A percentile compares a stretch with the other conserved stretches of the same genome.
These are phyloP conservation scores for Trichacis sp. DNA, from an alignment of 2,888 invertebrate genomes.

Conservation along the genomic window DNA sequence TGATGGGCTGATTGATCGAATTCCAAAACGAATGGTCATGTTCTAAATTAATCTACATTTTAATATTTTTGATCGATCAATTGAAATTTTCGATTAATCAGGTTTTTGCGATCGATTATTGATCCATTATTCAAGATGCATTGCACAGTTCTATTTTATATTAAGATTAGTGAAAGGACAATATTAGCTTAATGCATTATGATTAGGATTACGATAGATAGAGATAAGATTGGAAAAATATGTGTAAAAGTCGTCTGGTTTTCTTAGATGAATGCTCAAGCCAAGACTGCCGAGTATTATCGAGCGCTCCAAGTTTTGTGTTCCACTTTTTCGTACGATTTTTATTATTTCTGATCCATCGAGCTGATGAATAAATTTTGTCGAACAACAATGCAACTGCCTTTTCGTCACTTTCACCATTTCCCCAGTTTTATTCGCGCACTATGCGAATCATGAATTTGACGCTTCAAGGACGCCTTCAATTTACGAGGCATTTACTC, in stretches of 20 bases:
- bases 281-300: conserved; percentile 58
- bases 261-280: conserved; percentile 51
- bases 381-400: no score
- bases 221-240: conserved; percentile 8
- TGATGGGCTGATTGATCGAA: no score
- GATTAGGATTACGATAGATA: no score
- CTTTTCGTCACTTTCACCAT: background rate
- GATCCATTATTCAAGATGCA: no score
- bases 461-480: background rate
- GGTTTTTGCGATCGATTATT: no score
- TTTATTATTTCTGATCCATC: conserved; percentile 7
- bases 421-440: conserved; percentile 22
- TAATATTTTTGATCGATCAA: no score
- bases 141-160: no score
- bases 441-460: conserved; percentile 18
- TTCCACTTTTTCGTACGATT: conserved; percentile 7
- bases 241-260: conserved; percentile 6
- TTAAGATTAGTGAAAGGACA: conserved; percentile 15
- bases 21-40: no score
- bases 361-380: background rate
- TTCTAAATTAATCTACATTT: no score
- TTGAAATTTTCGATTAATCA: no score
- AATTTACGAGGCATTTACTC: conserved; percentile 1
- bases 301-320: conserved; percentile 30
- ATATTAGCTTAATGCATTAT: conserved; percentile 9